These are phyloP conservation scores for Pararge aegeria DNA, from an alignment of 1,140 invertebrate genomes.

Conservation along the genomic window DNA sequence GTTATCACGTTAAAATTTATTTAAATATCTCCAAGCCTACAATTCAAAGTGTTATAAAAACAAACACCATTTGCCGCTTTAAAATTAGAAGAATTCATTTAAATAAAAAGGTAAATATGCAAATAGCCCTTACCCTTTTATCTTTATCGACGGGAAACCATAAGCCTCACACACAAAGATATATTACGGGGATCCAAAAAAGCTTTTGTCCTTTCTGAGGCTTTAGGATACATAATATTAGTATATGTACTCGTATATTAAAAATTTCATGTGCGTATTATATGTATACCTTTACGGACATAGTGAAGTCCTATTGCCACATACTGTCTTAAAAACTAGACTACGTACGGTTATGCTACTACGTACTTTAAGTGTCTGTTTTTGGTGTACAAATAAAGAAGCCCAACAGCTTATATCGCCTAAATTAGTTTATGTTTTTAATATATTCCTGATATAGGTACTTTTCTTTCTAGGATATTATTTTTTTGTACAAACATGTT, in stretches of 20 bases:
- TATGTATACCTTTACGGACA: too few relatives aligned
- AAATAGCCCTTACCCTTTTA: constrained; percentile 10
- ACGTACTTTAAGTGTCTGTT: too few relatives aligned
- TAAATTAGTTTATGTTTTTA: too few relatives aligned
- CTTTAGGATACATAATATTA: constrained; percentile 5
- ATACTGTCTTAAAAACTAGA: too few relatives aligned
- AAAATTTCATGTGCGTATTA: too few relatives aligned
- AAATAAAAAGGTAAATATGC: background rate
- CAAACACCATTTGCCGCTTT: background rate
- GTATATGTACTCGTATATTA: background rate
- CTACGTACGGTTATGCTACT: too few relatives aligned
- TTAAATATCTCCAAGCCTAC: background rate
- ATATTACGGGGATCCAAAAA: constrained; percentile 24
- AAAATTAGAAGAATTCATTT: background rate
- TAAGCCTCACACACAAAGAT: constrained; percentile 13
- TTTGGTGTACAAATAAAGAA: too few relatives aligned
- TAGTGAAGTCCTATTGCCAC: too few relatives aligned
- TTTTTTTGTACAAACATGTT: too few relatives aligned
- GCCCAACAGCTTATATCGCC: too few relatives aligned
- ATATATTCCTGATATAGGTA: too few relatives aligned
- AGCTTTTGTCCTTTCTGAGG: constrained; percentile 19
- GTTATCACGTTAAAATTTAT: background rate
- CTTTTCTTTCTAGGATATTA: too few relatives aligned
- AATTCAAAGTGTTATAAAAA: background rate
- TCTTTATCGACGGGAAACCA: constrained; percentile 22